These are phyloP conservation scores for Opisthocomus hoazin DNA, from an alignment of 2,113 vertebrate species.

Conservation along the genomic window DNA sequence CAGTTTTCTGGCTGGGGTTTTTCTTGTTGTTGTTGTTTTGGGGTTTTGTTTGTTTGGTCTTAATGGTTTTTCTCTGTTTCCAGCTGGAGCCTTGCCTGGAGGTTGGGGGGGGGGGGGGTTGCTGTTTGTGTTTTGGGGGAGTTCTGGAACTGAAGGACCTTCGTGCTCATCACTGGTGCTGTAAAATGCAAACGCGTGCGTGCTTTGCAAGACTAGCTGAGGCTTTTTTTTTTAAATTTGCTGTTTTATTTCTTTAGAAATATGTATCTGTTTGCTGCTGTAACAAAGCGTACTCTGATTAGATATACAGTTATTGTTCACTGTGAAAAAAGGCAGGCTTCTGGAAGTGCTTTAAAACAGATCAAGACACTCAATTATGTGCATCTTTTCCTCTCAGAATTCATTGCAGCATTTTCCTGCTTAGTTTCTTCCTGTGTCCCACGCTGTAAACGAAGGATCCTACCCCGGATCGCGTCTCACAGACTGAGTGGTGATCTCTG, in stretches of 20 bases:
- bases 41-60: background rate
- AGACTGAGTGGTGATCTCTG: background rate
- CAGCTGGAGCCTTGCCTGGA: conserved; percentile 1
- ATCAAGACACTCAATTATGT: background rate
- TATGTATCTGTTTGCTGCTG: background rate
- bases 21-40: background rate
- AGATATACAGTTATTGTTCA: background rate
- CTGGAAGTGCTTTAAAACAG: conserved; percentile 31
- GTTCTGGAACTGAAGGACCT: background rate
- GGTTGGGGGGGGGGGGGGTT: background rate
- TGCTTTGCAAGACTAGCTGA: background rate
- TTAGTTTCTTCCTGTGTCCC: background rate
- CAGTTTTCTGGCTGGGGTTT: background rate
- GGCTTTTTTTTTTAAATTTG: background rate
- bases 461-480: background rate
- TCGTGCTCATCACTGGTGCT: background rate
- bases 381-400: background rate
- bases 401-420: background rate
- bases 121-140: background rate
- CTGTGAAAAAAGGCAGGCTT: background rate
- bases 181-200: background rate
- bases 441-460: background rate
- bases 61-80: background rate
- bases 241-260: background rate
- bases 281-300: background rate